phyloP scores from a whole-genome alignment of 1,140 invertebrate species.

The Ganaspis sp. region DNA sequence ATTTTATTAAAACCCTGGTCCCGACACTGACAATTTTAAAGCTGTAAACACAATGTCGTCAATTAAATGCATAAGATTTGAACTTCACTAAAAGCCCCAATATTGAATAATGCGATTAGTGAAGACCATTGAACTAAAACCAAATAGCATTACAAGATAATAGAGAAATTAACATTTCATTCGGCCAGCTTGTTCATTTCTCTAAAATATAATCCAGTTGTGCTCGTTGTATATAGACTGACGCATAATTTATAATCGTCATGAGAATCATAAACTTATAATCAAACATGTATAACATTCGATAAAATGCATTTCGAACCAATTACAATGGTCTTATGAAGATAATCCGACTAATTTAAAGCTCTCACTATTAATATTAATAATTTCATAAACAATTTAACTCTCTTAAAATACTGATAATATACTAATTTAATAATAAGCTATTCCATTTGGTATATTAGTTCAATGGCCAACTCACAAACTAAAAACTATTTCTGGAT shows the following conservation, averaged over 20 bases:
- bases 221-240: background rate
- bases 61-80: slow-evolving; percentile 26
- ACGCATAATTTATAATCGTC: background rate
- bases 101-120: background rate
- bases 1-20: slow-evolving; percentile 41
- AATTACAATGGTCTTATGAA: slow-evolving; percentile 19
- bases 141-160: background rate
- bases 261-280: background rate
- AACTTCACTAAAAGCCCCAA: background rate
- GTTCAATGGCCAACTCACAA: background rate
- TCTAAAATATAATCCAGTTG: background rate
- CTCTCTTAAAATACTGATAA: background rate
- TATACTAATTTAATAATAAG: background rate
- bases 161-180: background rate
- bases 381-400: background rate
- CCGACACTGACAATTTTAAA: slow-evolving; percentile 68
- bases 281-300: background rate
- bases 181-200: background rate
- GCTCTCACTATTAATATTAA: background rate
- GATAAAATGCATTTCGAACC: background rate
- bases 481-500: background rate
- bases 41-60: slow-evolving; percentile 41
- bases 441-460: background rate
- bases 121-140: slow-evolving; percentile 4
- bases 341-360: background rate